Evolutionary conservation across 2,888 invertebrate species (phyloP).

Genomic region (Eilema depressum): DNA sequence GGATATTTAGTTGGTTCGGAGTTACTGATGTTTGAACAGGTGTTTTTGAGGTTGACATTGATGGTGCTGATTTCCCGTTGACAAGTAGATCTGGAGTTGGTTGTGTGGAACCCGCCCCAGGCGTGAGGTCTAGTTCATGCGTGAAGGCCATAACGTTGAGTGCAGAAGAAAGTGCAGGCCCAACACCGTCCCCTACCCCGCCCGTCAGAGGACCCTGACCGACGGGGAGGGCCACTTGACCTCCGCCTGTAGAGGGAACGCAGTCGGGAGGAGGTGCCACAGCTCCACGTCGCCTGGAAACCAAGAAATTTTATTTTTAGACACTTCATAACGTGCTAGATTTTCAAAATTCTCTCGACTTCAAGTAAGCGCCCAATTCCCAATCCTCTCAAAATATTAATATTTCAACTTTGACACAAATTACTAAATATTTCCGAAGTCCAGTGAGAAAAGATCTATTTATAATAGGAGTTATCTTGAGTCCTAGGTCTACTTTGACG

Average conservation of each 20-base stretch:
- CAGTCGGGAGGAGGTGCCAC: constrained; percentile 77
- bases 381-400: too few species aligned
- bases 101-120: constrained; percentile 56
- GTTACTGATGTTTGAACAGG: constrained; percentile 33
- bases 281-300: constrained; percentile 56
- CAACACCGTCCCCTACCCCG: constrained; percentile 76
- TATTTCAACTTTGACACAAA: too few species aligned
- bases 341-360: neutral
- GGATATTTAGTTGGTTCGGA: constrained; percentile 56
- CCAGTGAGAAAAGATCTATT: too few species aligned
- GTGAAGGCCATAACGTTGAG: constrained; percentile 95
- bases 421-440: too few species aligned
- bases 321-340: neutral
- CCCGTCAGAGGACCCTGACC: constrained; percentile 45
- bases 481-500: too few species aligned
- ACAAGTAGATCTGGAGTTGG: constrained; percentile 77
- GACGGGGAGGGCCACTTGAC: neutral
- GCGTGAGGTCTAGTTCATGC: constrained; percentile 87
- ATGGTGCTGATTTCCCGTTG: constrained; percentile 62
- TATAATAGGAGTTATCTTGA: too few species aligned
- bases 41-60: constrained; percentile 34
- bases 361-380: too few species aligned
- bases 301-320: neutral
- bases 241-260: constrained; percentile 56
- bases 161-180: constrained; percentile 90